Base-by-base conservation (phyloP, 1,140 invertebrate species). In the Anoplophora glabripennis region DNA sequence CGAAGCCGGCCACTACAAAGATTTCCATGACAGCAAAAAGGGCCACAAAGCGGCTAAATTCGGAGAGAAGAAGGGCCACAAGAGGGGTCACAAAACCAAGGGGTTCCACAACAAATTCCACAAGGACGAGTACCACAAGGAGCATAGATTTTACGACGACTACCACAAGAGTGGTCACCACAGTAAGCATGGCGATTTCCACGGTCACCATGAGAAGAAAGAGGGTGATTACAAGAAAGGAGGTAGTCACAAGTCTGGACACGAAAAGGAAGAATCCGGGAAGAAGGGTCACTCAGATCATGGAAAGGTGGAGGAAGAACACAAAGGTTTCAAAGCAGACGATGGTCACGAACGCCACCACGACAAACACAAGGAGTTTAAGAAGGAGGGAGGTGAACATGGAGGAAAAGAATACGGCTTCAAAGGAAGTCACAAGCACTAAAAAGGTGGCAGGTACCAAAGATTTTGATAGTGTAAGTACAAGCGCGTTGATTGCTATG, bases 71-170 rank as follows among this genome's bases (percentile, higher is more conserved):
- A 90, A 90, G 55, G 89, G 89, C 9, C 66, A 68, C 74, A 89
- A 88, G 63, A 88, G 86, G 63, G 85, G 85, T 14, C 84, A 85
- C 44, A 86, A 86, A 69, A 88, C 86, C 1, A 88, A 84, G 45
- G 88, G 88, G 0, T 90, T 86, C 69, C 88, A 90, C 65, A 86
- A 90, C 70, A 89, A 87, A 66, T 85, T 86, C 7, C 87, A 90
- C 71, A 90, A 89, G 70, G 88, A 92, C 68, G 89, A 91, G 73
- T 89, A 85, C 67, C 87, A 90, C 63, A 91, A 89, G 73, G 86
- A 92, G 64, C 89, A 91, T 70, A 89, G 90, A 65, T 90, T 89
- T 75, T 91, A 91, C 70, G 89, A 91, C 53, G 88, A 92, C 44
- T 35, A 37, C 72, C 86, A 90, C 71, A 89, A 89, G 61, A 87